Evolutionary conservation across 2,797 vertebrate species (phyloP).

Genomic region (Acrossocheilus fasciatus): DNA sequence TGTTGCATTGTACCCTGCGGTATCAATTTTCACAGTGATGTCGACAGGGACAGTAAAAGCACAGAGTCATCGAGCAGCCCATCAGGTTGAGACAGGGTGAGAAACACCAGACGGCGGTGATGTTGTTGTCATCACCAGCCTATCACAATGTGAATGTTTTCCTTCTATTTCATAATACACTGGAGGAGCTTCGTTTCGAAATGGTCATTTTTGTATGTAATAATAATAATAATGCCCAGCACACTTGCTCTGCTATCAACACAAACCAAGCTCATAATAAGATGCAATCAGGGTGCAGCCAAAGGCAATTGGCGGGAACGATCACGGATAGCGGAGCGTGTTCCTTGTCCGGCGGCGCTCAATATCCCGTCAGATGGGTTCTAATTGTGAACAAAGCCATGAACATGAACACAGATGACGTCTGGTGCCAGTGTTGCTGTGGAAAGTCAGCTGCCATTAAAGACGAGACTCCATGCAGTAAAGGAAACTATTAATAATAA

Average conservation of each 20-base stretch:
- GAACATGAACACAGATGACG: constrained; percentile 50
- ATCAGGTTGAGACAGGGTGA: constrained; percentile 31
- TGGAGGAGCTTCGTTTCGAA: constrained; percentile 58
- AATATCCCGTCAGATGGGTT: constrained; percentile 29
- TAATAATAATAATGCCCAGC: constrained; percentile 49
- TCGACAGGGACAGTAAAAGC: background rate
- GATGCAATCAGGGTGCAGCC: constrained; percentile 39
- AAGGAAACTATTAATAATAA: constrained; percentile 54
- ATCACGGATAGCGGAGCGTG: background rate
- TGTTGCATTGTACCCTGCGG: background rate
- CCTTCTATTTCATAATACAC: constrained; percentile 59
- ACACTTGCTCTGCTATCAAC: constrained; percentile 32
- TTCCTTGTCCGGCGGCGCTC: constrained; percentile 8
- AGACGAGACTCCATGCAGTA: constrained; percentile 46
- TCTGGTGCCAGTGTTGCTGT: constrained; percentile 57
- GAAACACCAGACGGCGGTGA: constrained; percentile 23
- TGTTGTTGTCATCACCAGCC: constrained; percentile 37
- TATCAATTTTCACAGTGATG: constrained; percentile 24
- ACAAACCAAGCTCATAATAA: constrained; percentile 15
- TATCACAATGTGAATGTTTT: constrained; percentile 64
- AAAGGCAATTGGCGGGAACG: constrained; percentile 30
- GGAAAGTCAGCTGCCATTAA: constrained; percentile 52
- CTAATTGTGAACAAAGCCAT: constrained; percentile 54
- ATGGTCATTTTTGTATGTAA: constrained; percentile 17
- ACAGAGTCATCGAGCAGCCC: constrained; percentile 16